A percentile compares a stretch with the other conserved stretches of the same genome.
Conservation (phyloP, 2,888 invertebrate species). For the Chymomyza fuscimana region DNA sequence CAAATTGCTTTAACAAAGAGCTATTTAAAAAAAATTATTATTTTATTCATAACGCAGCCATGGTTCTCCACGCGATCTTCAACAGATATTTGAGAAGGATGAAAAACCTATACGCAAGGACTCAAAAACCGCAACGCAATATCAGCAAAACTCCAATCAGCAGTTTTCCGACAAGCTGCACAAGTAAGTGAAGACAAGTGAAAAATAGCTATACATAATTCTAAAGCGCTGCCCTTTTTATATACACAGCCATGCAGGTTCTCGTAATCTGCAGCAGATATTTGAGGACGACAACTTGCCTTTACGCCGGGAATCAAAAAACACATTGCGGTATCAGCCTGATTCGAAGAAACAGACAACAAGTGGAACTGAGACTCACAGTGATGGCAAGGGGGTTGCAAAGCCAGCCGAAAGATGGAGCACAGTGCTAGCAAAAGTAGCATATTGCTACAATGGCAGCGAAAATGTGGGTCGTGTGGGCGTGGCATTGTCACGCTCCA, state of each 20-base stretch:
- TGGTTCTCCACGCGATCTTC: not conserved
- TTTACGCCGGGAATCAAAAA: constrained; percentile 34
- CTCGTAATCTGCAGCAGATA: constrained; percentile 40
- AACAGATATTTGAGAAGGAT: not conserved
- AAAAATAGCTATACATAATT: not conserved
- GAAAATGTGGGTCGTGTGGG: constrained; percentile 78
- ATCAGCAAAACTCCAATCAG: constrained; percentile 14
- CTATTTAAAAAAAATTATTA: not conserved
- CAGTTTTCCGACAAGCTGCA: constrained; percentile 35
- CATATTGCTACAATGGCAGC: constrained; percentile 30
- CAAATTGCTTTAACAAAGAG: not conserved
- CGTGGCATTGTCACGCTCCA: constrained; percentile 78
- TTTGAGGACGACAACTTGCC: constrained; percentile 47
- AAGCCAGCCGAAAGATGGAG: constrained; percentile 21
- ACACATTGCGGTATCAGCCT: constrained; percentile 44
- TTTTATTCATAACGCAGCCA: not conserved
- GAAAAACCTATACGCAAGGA: not conserved
- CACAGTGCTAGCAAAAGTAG: constrained; percentile 47
- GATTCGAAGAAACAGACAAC: not conserved
- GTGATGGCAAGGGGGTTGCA: not conserved
- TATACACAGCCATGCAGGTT: constrained; percentile 16
- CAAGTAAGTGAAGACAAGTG: constrained; percentile 13
- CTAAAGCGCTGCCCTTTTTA: not conserved
- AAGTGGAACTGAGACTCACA: not conserved
- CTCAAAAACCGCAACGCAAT: not conserved